Evolutionary conservation across 2,113 vertebrate genomes (phyloP), one percentile per base, ranked within the genome.

Genomic region (Pomatostomus ruficeps): DNA sequence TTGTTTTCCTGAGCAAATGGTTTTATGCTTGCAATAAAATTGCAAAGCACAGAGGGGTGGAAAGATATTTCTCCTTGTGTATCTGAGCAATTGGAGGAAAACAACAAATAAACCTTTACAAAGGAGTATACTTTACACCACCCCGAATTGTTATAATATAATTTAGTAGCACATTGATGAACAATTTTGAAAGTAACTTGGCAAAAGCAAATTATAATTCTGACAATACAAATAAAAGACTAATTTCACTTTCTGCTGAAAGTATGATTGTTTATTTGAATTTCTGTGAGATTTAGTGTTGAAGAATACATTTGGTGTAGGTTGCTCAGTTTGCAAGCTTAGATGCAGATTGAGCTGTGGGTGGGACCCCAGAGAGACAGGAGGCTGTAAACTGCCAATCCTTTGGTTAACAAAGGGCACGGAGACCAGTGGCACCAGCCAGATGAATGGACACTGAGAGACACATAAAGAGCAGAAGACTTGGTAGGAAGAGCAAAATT

Each of bases 381-480:
- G 52, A 35, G 20, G 20, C 20, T 1, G 2, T 40, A 52, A 55
- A 40, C 20, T 21, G 28, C 15, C 42, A 59, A 21, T 15, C 20
- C 13, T 58, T 59, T 74, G 11, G 9, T 38, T 66, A 59, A 51
- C 13, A 59, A 38, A 21, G 38, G 7, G 5, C 11, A 52, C 1
- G 3, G 66, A 51, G 11, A 52, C 16, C 3, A 7, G 46, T 29
- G 33, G 23, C 24, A 25, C 9, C 52, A 59, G 12, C 15, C 15
- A 24, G 18, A 19, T 18, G 25, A 23, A 57, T 38, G 24, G 16
- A 31, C 20, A n/a, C 13, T 38, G 33, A 45, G 33, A n/a, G 19
- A 65, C 6, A n/a, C 5, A 12, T 21, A 11, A 6, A 11, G 38
- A 59, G 7, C 0, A 0, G 14, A 81, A 80, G 13, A 29, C 9